Evolutionary conservation across 2,113 vertebrate genomes (phyloP).

Genomic region (Takifugu bimaculatus): DNA sequence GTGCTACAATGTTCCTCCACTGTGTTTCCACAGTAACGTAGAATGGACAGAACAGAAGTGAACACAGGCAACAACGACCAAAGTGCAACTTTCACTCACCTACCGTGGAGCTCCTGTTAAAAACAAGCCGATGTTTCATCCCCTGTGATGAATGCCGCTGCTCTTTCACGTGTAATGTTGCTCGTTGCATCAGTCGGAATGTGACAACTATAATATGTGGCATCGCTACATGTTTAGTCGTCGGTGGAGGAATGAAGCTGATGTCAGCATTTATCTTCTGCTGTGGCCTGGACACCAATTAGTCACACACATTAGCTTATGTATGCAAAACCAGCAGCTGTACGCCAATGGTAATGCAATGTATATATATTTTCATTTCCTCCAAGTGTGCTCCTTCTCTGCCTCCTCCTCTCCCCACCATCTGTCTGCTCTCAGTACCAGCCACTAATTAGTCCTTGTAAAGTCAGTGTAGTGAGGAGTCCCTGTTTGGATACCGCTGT

Average conservation of each 20-base stretch:
- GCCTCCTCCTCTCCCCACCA: conserved; percentile 50
- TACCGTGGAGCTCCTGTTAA: too few relatives aligned
- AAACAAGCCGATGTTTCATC: too few relatives aligned
- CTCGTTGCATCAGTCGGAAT: too few relatives aligned
- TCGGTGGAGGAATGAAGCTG: conserved; percentile 27
- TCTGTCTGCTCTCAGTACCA: conserved; percentile 64
- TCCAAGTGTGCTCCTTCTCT: conserved; percentile 36
- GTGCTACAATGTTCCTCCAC: too few relatives aligned
- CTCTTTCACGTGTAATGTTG: too few relatives aligned
- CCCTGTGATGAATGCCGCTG: too few relatives aligned
- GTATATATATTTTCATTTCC: conserved; percentile 24
- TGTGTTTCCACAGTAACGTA: too few relatives aligned
- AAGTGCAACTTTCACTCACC: too few relatives aligned
- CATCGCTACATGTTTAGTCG: neutral
- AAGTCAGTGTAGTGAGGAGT: conserved; percentile 62
- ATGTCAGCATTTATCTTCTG: conserved; percentile 40
- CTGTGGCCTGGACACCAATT: conserved; percentile 42
- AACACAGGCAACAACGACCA: too few relatives aligned
- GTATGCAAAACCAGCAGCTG: conserved; percentile 43
- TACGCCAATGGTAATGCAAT: conserved; percentile 13
- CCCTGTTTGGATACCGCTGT: conserved; percentile 63
- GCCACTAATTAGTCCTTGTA: conserved; percentile 72
- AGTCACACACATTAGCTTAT: conserved; percentile 61
- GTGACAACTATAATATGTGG: too few relatives aligned
- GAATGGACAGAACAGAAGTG: too few relatives aligned